Evolutionary conservation across 2,113 vertebrate species (phyloP).

Genomic region (Callorhinus ursinus): DNA sequence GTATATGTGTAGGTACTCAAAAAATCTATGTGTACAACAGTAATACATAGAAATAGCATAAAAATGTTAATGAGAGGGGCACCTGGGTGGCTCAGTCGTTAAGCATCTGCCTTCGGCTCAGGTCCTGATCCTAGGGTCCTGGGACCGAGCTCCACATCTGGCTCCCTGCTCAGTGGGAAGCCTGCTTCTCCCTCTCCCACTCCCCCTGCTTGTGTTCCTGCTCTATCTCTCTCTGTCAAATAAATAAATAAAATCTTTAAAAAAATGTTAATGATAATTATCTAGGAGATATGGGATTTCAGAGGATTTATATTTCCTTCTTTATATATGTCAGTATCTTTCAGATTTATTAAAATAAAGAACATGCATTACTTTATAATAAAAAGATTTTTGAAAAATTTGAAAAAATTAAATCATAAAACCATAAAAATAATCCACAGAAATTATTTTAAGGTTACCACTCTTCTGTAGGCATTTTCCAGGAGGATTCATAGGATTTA

Average conservation of each 20-base stretch:
- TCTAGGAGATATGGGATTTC: neutral
- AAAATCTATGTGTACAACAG: neutral
- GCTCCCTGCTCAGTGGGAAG: too few relatives aligned
- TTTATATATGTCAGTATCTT: neutral
- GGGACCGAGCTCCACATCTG: too few relatives aligned
- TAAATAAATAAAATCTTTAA: too few relatives aligned
- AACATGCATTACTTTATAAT: constrained; percentile 1
- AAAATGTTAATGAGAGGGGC: neutral
- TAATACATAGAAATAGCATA: neutral
- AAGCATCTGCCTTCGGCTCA: too few relatives aligned
- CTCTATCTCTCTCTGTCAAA: too few relatives aligned
- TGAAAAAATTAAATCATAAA: neutral
- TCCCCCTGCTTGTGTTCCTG: too few relatives aligned
- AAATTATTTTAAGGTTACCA: neutral
- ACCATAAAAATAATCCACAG: neutral
- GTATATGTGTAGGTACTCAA: neutral
- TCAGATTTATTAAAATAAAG: neutral
- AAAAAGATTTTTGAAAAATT: neutral
- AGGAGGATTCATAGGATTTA: neutral
- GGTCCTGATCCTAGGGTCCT: too few relatives aligned
- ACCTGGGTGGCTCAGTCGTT: too few relatives aligned
- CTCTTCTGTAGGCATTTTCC: neutral
- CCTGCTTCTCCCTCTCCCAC: too few relatives aligned
- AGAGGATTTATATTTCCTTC: neutral
- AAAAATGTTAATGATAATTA: neutral